Evolutionary conservation across 2,113 vertebrate species (phyloP), one percentile per base, ranked within the genome.

Genomic region (Tenebrosternarchus preto): DNA sequence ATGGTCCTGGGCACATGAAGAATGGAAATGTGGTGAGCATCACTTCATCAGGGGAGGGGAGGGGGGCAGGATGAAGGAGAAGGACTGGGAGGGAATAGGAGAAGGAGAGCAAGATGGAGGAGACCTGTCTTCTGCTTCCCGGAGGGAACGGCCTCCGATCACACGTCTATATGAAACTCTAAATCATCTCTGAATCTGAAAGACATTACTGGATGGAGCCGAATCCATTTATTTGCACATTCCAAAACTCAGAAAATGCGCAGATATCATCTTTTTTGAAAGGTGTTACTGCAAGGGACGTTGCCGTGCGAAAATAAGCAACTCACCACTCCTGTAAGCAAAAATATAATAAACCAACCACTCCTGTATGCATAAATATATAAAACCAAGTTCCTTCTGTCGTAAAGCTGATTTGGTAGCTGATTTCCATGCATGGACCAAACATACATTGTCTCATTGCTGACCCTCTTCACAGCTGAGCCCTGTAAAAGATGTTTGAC

Each of bases 21-120:
- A 63, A 80, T 73, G 73, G 68, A 73, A 50, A 63, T 33, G 17
- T 27, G 25, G 56, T n/a, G 19, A 71, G 74, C 43, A 25, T 61
- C 27, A 66, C 78, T 78, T 69, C 59, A 74, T 77, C 60, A n/a
- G 68, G 73, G 75, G 56, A 43, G 33, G 3, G 6, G 33, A 36
- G 36, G 43, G 20, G 27, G 6, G 76, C 0, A 22, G 53, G 60
- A 73, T 59, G 66, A 75, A 72, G 53, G 39, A 63, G 25, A 39
- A 31, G 56, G 73, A 53, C 15, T 36, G n/a, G 46, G 53, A 53
- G 69, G 66, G 43, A 39, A 61, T 43, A 63, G 19, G 27, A 46
- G 68, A 27, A 20, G 9, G 4, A 55, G 73, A 77, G 43, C n/a
- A 67, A 80, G 84, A 85, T 77, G 59, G 84, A 82, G 24, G 22